A percentile compares a stretch with the other conserved stretches of the same genome.
phyloP scores from a whole-genome alignment of 2,888 invertebrate species.

The Acrocera orbiculus region DNA sequence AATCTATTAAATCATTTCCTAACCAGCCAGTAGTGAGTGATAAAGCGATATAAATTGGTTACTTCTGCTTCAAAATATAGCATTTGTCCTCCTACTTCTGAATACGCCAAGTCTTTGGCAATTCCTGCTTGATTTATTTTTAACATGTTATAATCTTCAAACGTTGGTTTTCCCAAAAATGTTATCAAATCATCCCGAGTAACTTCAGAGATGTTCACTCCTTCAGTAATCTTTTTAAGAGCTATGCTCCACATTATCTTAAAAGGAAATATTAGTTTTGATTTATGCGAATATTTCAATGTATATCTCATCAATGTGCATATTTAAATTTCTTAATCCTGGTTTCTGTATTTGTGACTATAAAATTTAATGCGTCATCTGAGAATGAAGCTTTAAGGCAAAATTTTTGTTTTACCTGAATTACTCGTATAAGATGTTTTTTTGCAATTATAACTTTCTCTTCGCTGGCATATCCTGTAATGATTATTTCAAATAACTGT shows the following conservation, averaged over 20 bases:
- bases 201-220: conserved; percentile 48
- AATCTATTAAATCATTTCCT: conserved; percentile 99
- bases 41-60: conserved; percentile 48
- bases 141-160: conserved; percentile 93
- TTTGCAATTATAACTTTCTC: conserved; percentile 95
- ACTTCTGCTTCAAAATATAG: conserved; percentile 83
- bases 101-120: conserved; percentile 99
- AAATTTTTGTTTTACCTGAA: conserved; percentile 71
- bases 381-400: conserved; percentile 59
- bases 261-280: background rate
- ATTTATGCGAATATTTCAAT: no score
- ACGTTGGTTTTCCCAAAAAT: conserved; percentile 90
- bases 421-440: conserved; percentile 87
- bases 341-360: conserved; percentile 94
- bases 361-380: conserved; percentile 51
- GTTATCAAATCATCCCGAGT: conserved; percentile 54
- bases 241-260: conserved; percentile 92
- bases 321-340: conserved; percentile 93
- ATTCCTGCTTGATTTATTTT: conserved; percentile 84
- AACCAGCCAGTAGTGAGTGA: conserved; percentile 87
- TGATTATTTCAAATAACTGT: no score
- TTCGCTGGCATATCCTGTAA: conserved; percentile 96
- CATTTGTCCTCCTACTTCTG: conserved; percentile 97
- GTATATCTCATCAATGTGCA: conserved; percentile 87
- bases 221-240: conserved; percentile 74